Percentiles rank a stretch among this genome's conserved stretches.
phyloP scores from a whole-genome alignment of 2,113 vertebrate genomes.

The Salvelinus alpinus region DNA sequence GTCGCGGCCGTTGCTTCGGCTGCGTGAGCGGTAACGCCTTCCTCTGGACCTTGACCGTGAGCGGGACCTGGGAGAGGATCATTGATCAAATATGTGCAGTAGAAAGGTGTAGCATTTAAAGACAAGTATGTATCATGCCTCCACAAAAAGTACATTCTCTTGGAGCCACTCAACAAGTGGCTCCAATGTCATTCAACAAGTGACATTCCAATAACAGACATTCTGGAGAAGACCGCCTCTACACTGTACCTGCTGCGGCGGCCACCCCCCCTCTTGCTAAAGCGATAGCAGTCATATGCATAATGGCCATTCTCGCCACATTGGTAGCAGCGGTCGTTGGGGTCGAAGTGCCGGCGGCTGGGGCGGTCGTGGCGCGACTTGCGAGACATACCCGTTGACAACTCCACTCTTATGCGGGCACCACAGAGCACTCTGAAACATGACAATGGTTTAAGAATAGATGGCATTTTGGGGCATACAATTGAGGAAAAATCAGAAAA shows the following conservation, averaged over 20 bases:
- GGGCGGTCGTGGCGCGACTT: conserved; percentile 64
- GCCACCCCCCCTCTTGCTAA: conserved; percentile 57
- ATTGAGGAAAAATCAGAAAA: background rate
- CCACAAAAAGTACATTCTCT: background rate
- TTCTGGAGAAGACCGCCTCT: background rate
- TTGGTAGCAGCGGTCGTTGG: conserved; percentile 67
- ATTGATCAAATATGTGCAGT: background rate
- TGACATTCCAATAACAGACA: too few species aligned
- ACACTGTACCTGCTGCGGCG: conserved; percentile 56
- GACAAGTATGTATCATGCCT: background rate
- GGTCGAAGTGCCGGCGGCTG: conserved; percentile 64
- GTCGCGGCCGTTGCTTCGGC: conserved; percentile 60
- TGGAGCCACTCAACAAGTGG: too few species aligned
- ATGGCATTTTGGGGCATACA: background rate
- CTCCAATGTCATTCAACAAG: too few species aligned
- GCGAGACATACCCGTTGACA: conserved; percentile 64
- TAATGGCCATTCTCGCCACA: conserved; percentile 65
- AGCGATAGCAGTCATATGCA: conserved; percentile 68
- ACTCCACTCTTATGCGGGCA: conserved; percentile 59
- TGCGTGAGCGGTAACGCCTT: conserved; percentile 57
- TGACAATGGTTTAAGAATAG: background rate
- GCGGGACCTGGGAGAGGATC: conserved; percentile 19
- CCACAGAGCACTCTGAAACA: conserved; percentile 61
- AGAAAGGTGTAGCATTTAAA: background rate
- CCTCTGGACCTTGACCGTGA: conserved; percentile 58